Evolutionary conservation across 2,888 invertebrate genomes (phyloP), one percentile per base, ranked within the genome.

Genomic region (Eupithecia inturbata): DNA sequence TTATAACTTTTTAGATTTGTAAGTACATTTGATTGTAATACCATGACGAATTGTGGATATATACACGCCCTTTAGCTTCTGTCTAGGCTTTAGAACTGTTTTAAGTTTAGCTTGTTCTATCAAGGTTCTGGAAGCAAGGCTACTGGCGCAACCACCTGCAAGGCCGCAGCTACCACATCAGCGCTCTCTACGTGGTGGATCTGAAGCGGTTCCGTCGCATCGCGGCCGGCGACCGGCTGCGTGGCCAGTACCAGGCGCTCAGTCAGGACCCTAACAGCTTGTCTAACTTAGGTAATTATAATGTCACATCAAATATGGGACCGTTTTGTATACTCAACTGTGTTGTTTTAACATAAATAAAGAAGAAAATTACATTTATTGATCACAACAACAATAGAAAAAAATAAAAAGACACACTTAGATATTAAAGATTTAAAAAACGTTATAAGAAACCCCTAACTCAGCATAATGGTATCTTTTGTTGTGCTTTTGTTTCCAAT

Each of bases 221-320:
- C 86, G 99, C 99, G 0, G 99, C 99, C 60, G 99, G 99, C 2
- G 99, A 99, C 93, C 95, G 99, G 0, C 95, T 99, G 53, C 95
- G 99, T 74, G 99, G 99, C 0, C 99, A 99, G 94, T 99, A 99
- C 94, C 99, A 99, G 94, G 99, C 99, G 22, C 96, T 99, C 77
- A 99, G 99, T 91, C 99, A 99, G 93, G 99, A 99, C 95, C 99
- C 99, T 12, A 99, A 99, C 95, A 99, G 99, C 92, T 96, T 99
- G 83, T 97, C 99, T 10, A 99, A 99, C 91, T 95, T 98, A 77
- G 98, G 98, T 95, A 96, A n/a, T 3, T 33, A 33, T 33, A 16
- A 57, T 57, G 22, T 22, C 57, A 36, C 36, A 36, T 36, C 36
- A 36, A 36, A 53, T 19, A 3, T 0, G 14, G 45, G 45, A 45